Conservation (phyloP, 2,888 invertebrate species). For the Drosophila leonis region DNA sequence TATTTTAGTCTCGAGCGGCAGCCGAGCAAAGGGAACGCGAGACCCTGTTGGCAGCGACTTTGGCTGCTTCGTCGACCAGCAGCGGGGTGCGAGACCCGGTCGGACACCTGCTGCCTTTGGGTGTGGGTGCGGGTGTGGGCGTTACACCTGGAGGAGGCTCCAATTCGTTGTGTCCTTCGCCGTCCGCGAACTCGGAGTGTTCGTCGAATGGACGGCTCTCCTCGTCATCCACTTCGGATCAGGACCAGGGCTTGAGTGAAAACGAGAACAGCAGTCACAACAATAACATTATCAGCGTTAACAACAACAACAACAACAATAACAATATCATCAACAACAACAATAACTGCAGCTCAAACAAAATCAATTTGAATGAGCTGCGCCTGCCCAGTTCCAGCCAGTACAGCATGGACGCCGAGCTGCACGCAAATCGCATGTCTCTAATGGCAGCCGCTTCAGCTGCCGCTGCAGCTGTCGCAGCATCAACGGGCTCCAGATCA, state of each 20-base stretch:
- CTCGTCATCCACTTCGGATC: constrained; percentile 92
- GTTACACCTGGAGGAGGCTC: constrained; percentile 83
- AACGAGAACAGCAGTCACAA: constrained; percentile 85
- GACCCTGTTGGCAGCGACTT: constrained; percentile 89
- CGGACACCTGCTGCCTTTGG: constrained; percentile 53
- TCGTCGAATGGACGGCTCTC: constrained; percentile 93
- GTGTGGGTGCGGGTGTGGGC: constrained; percentile 6
- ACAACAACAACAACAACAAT: constrained; percentile 86
- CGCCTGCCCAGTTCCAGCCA: constrained; percentile 87
- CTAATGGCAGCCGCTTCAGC: constrained; percentile 88
- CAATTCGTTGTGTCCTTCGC: constrained; percentile 91
- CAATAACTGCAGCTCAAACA: constrained; percentile 87
- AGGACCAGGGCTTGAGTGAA: constrained; percentile 88
- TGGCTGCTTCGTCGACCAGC: constrained; percentile 84
- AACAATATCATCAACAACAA: constrained; percentile 84
- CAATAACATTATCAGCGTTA: constrained; percentile 81
- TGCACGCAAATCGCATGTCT: constrained; percentile 89
- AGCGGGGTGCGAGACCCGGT: constrained; percentile 54
- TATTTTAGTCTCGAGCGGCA: constrained; percentile 88
- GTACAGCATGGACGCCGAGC: constrained; percentile 87
- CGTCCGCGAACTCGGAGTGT: constrained; percentile 94
- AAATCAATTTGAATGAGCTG: constrained; percentile 86
- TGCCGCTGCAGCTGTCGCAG: constrained; percentile 80
- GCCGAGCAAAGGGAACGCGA: constrained; percentile 95
- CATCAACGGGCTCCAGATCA: constrained; percentile 56